Percentiles rank a stretch among this genome's conserved stretches.
Evolutionary conservation across 2,888 invertebrate genomes (phyloP).

Genomic region (Loripinus fragilis): DNA sequence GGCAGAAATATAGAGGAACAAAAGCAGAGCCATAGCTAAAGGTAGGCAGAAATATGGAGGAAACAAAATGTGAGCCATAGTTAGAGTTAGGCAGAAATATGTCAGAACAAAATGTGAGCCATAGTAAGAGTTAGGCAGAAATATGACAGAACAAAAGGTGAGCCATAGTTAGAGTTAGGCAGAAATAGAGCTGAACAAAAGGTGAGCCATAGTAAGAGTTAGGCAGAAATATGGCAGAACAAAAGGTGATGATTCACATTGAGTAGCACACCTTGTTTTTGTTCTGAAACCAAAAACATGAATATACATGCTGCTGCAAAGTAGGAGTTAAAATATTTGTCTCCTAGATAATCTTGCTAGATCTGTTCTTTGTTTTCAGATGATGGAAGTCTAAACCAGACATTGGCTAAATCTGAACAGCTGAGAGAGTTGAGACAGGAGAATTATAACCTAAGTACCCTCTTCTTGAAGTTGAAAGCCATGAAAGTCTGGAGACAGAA

Average conservation of each 20-base stretch:
- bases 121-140: constrained; percentile 76
- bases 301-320: too few species aligned
- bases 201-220: constrained; percentile 76
- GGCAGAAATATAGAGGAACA: constrained; percentile 69
- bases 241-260: too few species aligned
- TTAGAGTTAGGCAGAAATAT: constrained; percentile 73
- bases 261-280: too few species aligned
- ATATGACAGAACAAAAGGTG: constrained; percentile 68
- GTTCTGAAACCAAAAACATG: too few species aligned
- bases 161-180: constrained; percentile 72
- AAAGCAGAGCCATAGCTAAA: constrained; percentile 73
- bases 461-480: constrained; percentile 80
- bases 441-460: constrained; percentile 78
- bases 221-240: constrained; percentile 70
- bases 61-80: constrained; percentile 68
- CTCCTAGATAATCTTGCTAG: too few species aligned
- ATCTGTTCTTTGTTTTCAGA: constrained; percentile 39
- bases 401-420: constrained; percentile 69
- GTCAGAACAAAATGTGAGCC: constrained; percentile 68
- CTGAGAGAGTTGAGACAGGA: constrained; percentile 76
- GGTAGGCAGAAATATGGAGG: constrained; percentile 73
- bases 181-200: constrained; percentile 67
- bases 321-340: too few species aligned
- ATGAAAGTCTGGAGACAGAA: constrained; percentile 80
- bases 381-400: constrained; percentile 38